A percentile compares a stretch with the other conserved stretches of the same genome.
Evolutionary conservation across 2,797 vertebrate species (phyloP).

Genomic region (Rhynchotus rufescens): DNA sequence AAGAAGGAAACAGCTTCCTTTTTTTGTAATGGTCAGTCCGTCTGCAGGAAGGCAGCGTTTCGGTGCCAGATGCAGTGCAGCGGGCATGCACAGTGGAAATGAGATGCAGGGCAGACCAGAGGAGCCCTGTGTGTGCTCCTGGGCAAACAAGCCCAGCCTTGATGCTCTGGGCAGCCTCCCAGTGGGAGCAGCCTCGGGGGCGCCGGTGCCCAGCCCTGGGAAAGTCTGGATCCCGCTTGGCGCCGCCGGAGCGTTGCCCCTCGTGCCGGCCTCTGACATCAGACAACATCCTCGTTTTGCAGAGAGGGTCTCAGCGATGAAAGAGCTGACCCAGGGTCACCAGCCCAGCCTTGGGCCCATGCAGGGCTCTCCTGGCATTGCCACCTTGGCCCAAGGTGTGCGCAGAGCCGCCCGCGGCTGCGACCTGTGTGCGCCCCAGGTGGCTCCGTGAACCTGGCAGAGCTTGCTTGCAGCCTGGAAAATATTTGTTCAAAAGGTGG

Average conservation of each 20-base stretch:
- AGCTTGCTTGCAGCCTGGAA: background rate
- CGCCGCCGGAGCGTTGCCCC: background rate
- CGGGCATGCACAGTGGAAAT: background rate
- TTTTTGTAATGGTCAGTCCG: background rate
- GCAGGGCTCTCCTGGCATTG: background rate
- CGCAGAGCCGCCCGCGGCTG: background rate
- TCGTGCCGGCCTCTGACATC: background rate
- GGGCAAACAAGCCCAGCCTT: background rate
- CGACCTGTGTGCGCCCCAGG: background rate
- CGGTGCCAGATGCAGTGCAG: background rate
- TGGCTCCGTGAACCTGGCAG: background rate
- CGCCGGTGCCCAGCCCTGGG: background rate
- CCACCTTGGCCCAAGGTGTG: background rate
- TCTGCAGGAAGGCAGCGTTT: background rate
- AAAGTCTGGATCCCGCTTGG: background rate
- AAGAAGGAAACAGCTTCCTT: background rate
- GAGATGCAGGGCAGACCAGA: background rate
- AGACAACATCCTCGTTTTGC: background rate
- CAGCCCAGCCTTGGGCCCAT: background rate
- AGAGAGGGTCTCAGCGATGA: background rate
- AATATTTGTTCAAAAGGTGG: background rate
- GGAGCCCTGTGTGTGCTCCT: background rate
- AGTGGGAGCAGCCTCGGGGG: background rate
- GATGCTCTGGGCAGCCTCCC: background rate
- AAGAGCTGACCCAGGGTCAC: background rate